phyloP scores from a whole-genome alignment of 1,140 invertebrate genomes.

The Mactra quadrangularis region DNA sequence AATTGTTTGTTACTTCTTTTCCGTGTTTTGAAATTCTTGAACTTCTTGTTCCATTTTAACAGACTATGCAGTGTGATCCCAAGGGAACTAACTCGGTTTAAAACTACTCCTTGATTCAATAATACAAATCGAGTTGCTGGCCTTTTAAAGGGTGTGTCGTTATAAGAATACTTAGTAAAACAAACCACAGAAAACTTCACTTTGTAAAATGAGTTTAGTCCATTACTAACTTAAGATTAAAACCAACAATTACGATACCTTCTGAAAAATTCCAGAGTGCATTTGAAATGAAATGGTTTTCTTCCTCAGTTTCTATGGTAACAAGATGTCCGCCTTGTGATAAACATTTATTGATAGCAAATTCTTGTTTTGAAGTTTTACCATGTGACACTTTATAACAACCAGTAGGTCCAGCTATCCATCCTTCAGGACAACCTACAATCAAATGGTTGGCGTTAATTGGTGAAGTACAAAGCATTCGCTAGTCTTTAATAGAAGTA shows the following conservation, averaged over 20 bases:
- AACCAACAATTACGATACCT: neutral
- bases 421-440: constrained; percentile 62
- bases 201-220: neutral
- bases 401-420: constrained; percentile 68
- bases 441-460: neutral
- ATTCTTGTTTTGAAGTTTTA: constrained; percentile 19
- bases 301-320: constrained; percentile 85
- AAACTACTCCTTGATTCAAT: neutral
- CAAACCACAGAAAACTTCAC: neutral
- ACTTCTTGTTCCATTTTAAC: too few relatives aligned
- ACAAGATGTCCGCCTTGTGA: constrained; percentile 83
- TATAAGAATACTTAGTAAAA: neutral
- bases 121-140: neutral
- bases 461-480: neutral
- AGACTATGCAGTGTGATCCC: too few relatives aligned
- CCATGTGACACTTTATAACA: constrained; percentile 64
- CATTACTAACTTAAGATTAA: neutral
- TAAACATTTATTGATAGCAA: constrained; percentile 62
- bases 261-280: constrained; percentile 5
- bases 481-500: neutral
- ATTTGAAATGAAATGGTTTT: constrained; percentile 87
- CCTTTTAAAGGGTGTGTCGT: neutral
- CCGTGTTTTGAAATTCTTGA: too few relatives aligned
- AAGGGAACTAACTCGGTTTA: neutral
- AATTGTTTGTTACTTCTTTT: too few relatives aligned